Evolutionary conservation across 2,113 vertebrate genomes (phyloP), one percentile per base, ranked within the genome.

Genomic region (Cromileptes altivelis): DNA sequence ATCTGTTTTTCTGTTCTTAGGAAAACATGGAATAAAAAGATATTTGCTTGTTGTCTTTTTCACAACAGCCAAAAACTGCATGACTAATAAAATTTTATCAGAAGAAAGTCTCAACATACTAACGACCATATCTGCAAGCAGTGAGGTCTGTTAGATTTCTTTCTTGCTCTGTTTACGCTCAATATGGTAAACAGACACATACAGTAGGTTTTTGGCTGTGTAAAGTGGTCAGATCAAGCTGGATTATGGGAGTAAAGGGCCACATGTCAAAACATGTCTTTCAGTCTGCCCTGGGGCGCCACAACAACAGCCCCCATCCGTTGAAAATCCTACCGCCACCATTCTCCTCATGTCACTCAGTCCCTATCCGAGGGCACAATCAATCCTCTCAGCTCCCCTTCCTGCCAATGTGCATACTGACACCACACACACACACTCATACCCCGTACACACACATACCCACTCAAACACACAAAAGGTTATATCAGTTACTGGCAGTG

Each of bases 221-320:
- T 74, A 50, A 71, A 74, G 70, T n/a, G 33, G 71, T 85, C 81
- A 80, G 85, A 88, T 86, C 72, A 74, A 80, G 50, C 72, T 77
- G 85, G 73, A 91, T 91, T 91, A 88, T 61, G 71, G 53, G 81
- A 85, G 87, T 89, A 78, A 91, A 89, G 81, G 75, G 82, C 79
- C 84, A 73, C 92, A 77, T 88, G 87, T 92, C 89, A 90, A 86
- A 92, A 93, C 90, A 88, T 7, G 82, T 85, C 89, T 82, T 78
- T 89, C 86, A 89, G 69, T 85, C 78, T 76, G 80, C 85, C 85
- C 63, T 4, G 30, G 68, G 86, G 86, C 75, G 74, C 86, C 89
- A 90, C 23, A 92, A 91, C 89, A 93, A 88, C 82, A 91, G 19
- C 80, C 83, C 64, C 53, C 70, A 82, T 88, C 67, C 49, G 67